Conservation (phyloP, 2,113 vertebrate genomes). For the Oncorhynchus masou region DNA sequence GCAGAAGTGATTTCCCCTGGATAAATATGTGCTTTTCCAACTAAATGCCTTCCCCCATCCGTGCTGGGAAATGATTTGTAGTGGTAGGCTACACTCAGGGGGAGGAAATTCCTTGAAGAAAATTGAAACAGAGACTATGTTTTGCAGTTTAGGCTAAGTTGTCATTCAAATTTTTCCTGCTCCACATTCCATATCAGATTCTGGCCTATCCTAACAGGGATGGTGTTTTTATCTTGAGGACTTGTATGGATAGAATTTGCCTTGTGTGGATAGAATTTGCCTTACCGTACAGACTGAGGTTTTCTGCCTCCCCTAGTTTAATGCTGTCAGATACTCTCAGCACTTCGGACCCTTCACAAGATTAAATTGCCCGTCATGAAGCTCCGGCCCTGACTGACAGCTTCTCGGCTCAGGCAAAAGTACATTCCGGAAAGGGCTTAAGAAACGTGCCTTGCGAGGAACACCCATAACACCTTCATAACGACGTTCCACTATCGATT, state of each 20-base stretch:
- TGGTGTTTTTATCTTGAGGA: slow-evolving; percentile 1
- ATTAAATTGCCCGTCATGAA: slow-evolving; percentile 66
- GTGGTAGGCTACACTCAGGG: background rate
- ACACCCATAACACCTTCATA: slow-evolving; percentile 56
- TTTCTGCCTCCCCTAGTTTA: slow-evolving; percentile 16
- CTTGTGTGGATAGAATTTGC: background rate
- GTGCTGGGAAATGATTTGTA: background rate
- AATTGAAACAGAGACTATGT: background rate
- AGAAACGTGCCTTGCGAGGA: slow-evolving; percentile 5
- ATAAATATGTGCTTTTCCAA: background rate
- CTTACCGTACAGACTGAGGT: background rate
- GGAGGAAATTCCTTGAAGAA: background rate
- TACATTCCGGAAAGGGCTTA: slow-evolving; percentile 40
- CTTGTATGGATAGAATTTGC: background rate
- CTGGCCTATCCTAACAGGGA: background rate
- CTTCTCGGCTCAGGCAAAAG: slow-evolving; percentile 58
- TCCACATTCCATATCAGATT: slow-evolving; percentile 2
- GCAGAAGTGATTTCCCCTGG: background rate
- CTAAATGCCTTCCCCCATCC: background rate
- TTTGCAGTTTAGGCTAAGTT: background rate
- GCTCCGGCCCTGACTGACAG: slow-evolving; percentile 59
- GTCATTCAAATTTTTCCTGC: background rate
- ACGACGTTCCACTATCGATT: slow-evolving; percentile 51
- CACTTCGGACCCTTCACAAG: slow-evolving; percentile 52
- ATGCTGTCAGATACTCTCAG: slow-evolving; percentile 48